These are phyloP conservation scores for Pholis gunnellus DNA, from an alignment of 2,113 vertebrate genomes.

Conservation along the genomic window DNA sequence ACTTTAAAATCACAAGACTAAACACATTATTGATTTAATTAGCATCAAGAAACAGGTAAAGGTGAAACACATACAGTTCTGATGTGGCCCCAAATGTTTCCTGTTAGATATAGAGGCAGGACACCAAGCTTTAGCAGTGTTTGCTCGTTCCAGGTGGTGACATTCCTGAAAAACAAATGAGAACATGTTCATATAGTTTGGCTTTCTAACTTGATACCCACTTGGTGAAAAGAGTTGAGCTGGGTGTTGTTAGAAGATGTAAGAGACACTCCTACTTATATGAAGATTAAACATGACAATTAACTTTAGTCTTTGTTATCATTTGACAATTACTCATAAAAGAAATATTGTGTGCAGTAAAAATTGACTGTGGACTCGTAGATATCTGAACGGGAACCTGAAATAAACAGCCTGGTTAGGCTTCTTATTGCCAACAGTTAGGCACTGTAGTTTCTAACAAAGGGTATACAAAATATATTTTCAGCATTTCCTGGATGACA, in stretches of 20 bases:
- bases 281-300: too few species aligned
- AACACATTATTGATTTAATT: neutral
- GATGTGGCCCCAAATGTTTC: constrained; percentile 60
- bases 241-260: too few species aligned
- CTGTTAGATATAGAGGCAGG: constrained; percentile 74
- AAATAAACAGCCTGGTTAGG: too few species aligned
- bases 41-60: neutral
- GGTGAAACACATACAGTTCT: constrained; percentile 46
- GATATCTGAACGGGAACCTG: too few species aligned
- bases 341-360: too few species aligned
- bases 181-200: neutral
- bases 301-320: too few species aligned
- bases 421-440: too few species aligned
- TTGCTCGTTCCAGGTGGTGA: constrained; percentile 58
- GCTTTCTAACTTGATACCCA: neutral
- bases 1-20: neutral
- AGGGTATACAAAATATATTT: neutral
- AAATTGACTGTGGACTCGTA: too few species aligned
- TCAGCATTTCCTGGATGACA: neutral
- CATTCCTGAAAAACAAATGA: constrained; percentile 55
- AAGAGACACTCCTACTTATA: too few species aligned
- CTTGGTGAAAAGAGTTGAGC: neutral
- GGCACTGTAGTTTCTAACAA: neutral
- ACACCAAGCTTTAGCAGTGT: constrained; percentile 63
- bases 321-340: too few species aligned